Evolutionary conservation across 2,797 vertebrate species (phyloP), one percentile per base, ranked within the genome.

Genomic region (Sebastes itinus): DNA sequence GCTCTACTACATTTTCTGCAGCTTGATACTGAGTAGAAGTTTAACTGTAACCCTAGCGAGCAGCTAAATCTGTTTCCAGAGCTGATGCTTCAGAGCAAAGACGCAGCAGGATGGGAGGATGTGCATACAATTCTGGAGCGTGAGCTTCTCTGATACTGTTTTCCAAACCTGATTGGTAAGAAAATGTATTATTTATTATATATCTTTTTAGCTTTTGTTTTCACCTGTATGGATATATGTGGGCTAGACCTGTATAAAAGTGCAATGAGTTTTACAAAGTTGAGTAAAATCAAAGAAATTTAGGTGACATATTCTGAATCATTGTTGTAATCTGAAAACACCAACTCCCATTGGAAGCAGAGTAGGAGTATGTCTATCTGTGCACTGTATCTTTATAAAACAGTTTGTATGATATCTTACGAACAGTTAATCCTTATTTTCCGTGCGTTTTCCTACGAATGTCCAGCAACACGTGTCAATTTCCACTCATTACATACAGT

Each of bases 101-200:
- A 77, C 3, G 4, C 66, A 75, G 80, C 72, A 72, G 74, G 78
- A 75, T 67, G 58, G 58, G 79, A 54, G 22, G 27, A 73, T 52
- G 33, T 33, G 27, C 4, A 38, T 58, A 5, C 10, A 52, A n/a
- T 33, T 73, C 32, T 81, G 70, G 63, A 90, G 81, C 63, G 67
- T 62, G 18, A 85, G 68, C 65, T 63, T 91, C 65, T 83, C 85
- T 60, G 79, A 74, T 32, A 27, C 67, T 20, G 67, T 86, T 75
- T 77, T 81, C 6, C 10, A 33, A 59, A 94, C 66, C 66, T 2
- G 49, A 82, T 49, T 87, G 89, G 87, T 92, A 86, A 91, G 86
- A 55, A 32, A 27, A 68, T 14, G 9, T 5, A 9, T 70, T 6
- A 35, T 77, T 77, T 74, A 13, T 49, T 56, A 46, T 32, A 10